Evolutionary conservation across 2,888 invertebrate genomes (phyloP).

Genomic region (Morpho deidamia): DNA sequence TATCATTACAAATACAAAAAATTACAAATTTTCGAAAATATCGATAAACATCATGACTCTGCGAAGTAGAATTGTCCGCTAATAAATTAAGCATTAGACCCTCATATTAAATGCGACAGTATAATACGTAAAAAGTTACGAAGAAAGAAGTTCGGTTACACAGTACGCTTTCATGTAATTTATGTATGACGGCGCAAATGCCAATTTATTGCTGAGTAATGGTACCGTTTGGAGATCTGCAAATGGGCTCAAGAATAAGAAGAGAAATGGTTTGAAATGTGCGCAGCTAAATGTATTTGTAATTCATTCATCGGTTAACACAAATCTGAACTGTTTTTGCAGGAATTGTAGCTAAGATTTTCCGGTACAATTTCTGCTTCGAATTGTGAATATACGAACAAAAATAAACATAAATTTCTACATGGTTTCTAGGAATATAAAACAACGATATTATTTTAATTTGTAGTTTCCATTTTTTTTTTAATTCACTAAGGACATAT

Average conservation of each 20-base stretch:
- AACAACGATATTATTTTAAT: too few relatives aligned
- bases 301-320: neutral
- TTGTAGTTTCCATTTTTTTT: too few relatives aligned
- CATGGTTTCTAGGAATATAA: too few relatives aligned
- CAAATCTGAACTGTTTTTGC: neutral
- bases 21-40: too few relatives aligned
- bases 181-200: slow-evolving; percentile 77
- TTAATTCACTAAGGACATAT: too few relatives aligned
- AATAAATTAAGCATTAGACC: neutral
- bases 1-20: too few relatives aligned
- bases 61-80: neutral
- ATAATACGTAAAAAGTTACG: slow-evolving; percentile 59
- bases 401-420: too few relatives aligned
- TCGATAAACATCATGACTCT: too few relatives aligned
- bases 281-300: slow-evolving; percentile 69
- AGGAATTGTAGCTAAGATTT: neutral
- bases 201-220: slow-evolving; percentile 79
- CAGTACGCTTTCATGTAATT: slow-evolving; percentile 66
- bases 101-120: too few relatives aligned
- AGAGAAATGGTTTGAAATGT: slow-evolving; percentile 73
- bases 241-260: slow-evolving; percentile 72
- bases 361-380: neutral
- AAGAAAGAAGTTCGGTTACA: slow-evolving; percentile 59
- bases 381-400: neutral
- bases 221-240: slow-evolving; percentile 75